Evolutionary conservation across 2,113 vertebrate species (phyloP).

Genomic region (Tympanuchus pallidicinctus): DNA sequence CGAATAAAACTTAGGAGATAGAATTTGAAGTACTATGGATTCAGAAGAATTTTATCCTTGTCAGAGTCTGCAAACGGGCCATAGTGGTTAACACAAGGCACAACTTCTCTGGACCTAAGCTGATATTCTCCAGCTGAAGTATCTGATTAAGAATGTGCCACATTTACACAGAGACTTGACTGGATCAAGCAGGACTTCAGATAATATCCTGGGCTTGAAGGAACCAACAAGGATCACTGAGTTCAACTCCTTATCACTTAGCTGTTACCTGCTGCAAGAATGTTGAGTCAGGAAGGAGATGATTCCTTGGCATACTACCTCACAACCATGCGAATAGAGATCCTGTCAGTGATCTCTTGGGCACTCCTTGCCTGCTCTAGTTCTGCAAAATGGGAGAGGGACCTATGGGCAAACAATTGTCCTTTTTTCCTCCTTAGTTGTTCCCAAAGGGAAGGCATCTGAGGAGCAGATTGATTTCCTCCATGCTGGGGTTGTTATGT

Average conservation of each 20-base stretch:
- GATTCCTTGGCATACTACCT: not conserved
- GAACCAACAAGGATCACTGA: not conserved
- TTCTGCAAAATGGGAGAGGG: not conserved
- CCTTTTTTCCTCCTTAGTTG: not conserved
- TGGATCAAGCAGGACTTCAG: not conserved
- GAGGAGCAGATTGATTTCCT: not conserved
- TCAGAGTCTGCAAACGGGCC: not conserved
- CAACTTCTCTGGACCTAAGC: not conserved
- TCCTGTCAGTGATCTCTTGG: rapidly evolving
- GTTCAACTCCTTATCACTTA: not conserved
- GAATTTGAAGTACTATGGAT: not conserved
- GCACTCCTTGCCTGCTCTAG: not conserved
- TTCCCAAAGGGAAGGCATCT: not conserved
- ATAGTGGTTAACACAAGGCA: not conserved
- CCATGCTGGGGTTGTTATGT: not conserved
- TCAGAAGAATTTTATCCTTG: not conserved
- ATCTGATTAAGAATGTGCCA: not conserved
- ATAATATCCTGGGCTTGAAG: not conserved
- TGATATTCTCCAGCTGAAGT: not conserved
- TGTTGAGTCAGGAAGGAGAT: not conserved
- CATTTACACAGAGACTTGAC: too few species aligned
- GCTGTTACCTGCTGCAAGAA: not conserved
- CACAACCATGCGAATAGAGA: not conserved
- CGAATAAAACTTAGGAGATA: not conserved
- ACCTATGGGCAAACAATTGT: not conserved